A percentile compares a stretch with the other conserved stretches of the same genome.
Conservation (phyloP, 2,888 invertebrate genomes). For the Nemurella pictetii region DNA sequence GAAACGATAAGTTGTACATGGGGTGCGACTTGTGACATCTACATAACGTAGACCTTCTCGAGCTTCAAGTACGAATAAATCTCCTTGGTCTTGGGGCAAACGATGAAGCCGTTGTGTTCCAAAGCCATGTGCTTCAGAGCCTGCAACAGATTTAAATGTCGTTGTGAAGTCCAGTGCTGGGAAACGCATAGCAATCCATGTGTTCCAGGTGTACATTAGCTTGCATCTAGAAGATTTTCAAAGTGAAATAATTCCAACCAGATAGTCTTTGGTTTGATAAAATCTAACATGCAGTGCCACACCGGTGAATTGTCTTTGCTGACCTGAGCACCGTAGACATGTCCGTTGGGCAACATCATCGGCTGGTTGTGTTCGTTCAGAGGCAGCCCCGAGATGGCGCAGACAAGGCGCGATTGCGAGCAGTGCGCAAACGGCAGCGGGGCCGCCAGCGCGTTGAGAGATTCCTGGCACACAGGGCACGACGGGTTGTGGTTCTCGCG, state of each 20-base stretch:
- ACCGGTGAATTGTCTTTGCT: conserved; percentile 41
- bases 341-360: conserved; percentile 98
- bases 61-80: conserved; percentile 88
- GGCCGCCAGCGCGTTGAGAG: conserved; percentile 83
- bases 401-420: conserved; percentile 92
- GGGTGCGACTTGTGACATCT: conserved; percentile 48
- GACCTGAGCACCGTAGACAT: conserved; percentile 92
- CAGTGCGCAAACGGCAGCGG: conserved; percentile 93
- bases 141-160: conserved; percentile 61
- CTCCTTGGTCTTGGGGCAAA: conserved; percentile 93
- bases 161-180: too few relatives aligned
- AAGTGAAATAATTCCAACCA: too few relatives aligned
- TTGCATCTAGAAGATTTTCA: too few relatives aligned
- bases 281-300: neutral
- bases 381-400: conserved; percentile 84
- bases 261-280: too few relatives aligned
- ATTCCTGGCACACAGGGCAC: conserved; percentile 91
- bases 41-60: conserved; percentile 98
- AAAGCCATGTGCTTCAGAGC: conserved; percentile 87
- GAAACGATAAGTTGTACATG: neutral
- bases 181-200: too few relatives aligned
- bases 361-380: conserved; percentile 98
- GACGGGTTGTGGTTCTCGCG: conserved; percentile 73
- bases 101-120: conserved; percentile 87
- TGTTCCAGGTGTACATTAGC: too few relatives aligned